Evolutionary conservation across 2,888 invertebrate genomes (phyloP).

Genomic region (Stenichneumon culpator): DNA sequence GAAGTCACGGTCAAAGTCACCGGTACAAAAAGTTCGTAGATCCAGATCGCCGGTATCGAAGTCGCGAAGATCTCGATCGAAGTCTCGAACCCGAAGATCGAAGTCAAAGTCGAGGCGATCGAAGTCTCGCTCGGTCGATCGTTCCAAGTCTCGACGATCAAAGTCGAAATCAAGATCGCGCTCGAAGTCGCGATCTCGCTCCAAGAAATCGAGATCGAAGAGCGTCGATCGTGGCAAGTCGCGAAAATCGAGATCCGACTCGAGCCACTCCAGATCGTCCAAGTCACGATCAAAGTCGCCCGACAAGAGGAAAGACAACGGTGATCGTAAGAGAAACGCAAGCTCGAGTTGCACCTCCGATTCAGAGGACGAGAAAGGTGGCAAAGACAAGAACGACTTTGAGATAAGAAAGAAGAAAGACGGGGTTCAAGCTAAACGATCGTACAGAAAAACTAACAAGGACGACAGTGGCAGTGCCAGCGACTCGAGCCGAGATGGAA

Average conservation of each 20-base stretch:
- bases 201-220: constrained; percentile 82
- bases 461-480: constrained; percentile 90
- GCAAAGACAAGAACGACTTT: constrained; percentile 87
- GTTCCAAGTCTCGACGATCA: constrained; percentile 78
- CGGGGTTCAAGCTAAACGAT: constrained; percentile 94
- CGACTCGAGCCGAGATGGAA: constrained; percentile 87
- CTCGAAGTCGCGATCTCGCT: constrained; percentile 80
- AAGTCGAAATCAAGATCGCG: constrained; percentile 79
- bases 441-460: constrained; percentile 93
- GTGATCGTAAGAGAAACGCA: constrained; percentile 77
- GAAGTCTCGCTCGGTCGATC: constrained; percentile 80
- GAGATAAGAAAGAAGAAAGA: constrained; percentile 92
- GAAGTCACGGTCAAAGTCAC: constrained; percentile 82
- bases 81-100: constrained; percentile 78
- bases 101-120: constrained; percentile 72
- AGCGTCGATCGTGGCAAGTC: constrained; percentile 83
- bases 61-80: constrained; percentile 75
- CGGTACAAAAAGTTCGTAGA: constrained; percentile 73
- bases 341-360: constrained; percentile 78
- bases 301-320: constrained; percentile 79
- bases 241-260: constrained; percentile 83
- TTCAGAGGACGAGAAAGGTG: constrained; percentile 79
- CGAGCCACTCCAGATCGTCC: constrained; percentile 80
- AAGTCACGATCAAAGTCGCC: constrained; percentile 82
- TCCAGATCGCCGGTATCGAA: constrained; percentile 77